phyloP scores from a whole-genome alignment of 2,797 vertebrate species.

The Triplophysa bombifrons region DNA sequence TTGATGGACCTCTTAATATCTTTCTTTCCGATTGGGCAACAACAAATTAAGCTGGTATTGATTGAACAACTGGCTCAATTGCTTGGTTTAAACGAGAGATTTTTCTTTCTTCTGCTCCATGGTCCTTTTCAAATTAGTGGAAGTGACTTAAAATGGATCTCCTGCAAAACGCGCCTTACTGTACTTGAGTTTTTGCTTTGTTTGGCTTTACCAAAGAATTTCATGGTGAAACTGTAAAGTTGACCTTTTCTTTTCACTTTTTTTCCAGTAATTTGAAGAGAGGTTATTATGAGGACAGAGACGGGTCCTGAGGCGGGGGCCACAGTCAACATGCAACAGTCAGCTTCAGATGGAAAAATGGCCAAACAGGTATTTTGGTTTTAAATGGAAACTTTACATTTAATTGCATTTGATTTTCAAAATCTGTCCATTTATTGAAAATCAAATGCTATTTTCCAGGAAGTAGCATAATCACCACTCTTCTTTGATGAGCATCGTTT shows the following conservation, averaged over 20 bases:
- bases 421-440: conserved; percentile 34
- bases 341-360: conserved; percentile 78
- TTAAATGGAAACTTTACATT: background rate
- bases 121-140: background rate
- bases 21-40: background rate
- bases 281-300: conserved; percentile 81
- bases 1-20: background rate
- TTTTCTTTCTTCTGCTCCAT: background rate
- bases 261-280: conserved; percentile 69
- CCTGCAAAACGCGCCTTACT: background rate
- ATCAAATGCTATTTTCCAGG: conserved; percentile 48
- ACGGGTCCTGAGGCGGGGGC: conserved; percentile 73
- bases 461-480: no score
- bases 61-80: background rate
- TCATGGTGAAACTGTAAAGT: background rate
- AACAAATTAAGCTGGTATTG: background rate
- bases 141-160: background rate
- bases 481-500: no score
- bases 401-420: background rate
- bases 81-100: background rate
- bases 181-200: background rate
- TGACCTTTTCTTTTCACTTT: conserved; percentile 6
- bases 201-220: background rate
- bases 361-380: conserved; percentile 77
- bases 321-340: conserved; percentile 73